Percentiles rank a stretch among this genome's conserved stretches.
These are phyloP conservation scores for Hypercompe scribonia DNA, from an alignment of 2,888 invertebrate species.

Conservation along the genomic window DNA sequence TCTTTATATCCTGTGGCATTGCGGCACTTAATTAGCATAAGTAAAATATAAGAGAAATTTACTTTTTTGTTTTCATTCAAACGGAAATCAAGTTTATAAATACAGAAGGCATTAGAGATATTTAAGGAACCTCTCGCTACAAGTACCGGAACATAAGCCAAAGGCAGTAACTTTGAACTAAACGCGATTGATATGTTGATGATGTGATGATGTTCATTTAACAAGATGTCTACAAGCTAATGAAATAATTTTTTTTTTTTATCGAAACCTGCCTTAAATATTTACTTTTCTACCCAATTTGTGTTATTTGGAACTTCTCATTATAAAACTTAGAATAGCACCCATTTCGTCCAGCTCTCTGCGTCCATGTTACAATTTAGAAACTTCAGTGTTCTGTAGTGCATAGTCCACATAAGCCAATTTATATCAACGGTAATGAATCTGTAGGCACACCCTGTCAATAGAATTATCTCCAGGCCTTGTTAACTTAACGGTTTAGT, in stretches of 20 bases:
- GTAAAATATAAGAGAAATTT: not conserved
- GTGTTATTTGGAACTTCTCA: too few species aligned
- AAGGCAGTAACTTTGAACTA: not conserved
- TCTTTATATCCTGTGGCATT: constrained; percentile 52
- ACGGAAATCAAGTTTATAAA: not conserved
- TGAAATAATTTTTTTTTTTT: too few species aligned
- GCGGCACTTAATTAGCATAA: constrained; percentile 55
- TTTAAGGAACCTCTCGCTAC: not conserved
- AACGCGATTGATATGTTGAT: not conserved
- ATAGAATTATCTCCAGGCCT: not conserved
- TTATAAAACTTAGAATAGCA: too few species aligned
- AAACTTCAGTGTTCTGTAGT: too few species aligned
- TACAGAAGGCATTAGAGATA: not conserved
- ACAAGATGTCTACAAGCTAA: too few species aligned
- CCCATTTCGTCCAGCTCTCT: too few species aligned
- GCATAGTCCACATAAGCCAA: not conserved
- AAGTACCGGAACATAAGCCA: constrained; percentile 7
- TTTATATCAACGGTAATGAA: not conserved
- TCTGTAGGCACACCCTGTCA: not conserved
- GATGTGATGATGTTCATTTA: too few species aligned
- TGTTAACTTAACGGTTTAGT: not conserved
- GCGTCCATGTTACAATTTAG: too few species aligned
- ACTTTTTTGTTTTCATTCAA: not conserved
- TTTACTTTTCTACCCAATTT: too few species aligned
- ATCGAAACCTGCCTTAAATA: too few species aligned